Percentiles rank a stretch among this genome's conserved stretches.
These are phyloP conservation scores for Limnephilus auricula DNA, from an alignment of 2,888 invertebrate species.

Conservation along the genomic window DNA sequence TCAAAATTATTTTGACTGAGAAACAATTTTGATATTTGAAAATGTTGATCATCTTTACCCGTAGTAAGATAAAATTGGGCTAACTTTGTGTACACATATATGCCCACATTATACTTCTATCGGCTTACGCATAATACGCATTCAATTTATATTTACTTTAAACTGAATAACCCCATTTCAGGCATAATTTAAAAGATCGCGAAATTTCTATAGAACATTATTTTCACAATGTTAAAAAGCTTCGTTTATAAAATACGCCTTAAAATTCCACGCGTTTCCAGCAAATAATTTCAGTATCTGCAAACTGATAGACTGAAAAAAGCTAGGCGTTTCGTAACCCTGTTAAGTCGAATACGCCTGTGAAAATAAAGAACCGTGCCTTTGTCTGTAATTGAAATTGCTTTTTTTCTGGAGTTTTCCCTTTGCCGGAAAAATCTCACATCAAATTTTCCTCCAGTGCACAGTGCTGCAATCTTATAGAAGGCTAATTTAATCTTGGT, in stretches of 20 bases:
- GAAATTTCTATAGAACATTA: not conserved
- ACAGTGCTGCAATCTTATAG: too few relatives aligned
- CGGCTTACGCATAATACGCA: too few relatives aligned
- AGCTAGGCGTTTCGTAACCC: not conserved
- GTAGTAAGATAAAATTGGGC: too few relatives aligned
- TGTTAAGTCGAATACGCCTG: not conserved
- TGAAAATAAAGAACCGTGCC: constrained; percentile 2
- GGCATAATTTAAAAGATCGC: not conserved
- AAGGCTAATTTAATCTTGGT: too few relatives aligned
- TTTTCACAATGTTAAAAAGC: not conserved
- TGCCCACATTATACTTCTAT: too few relatives aligned
- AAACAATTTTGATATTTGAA: too few relatives aligned
- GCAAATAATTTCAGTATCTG: not conserved
- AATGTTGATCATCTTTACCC: too few relatives aligned
- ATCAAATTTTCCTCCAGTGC: not conserved
- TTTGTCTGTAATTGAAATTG: constrained; percentile 27
- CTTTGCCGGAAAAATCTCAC: constrained; percentile 31
- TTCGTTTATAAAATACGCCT: not conserved
- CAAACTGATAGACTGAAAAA: not conserved
- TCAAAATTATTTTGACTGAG: too few relatives aligned
- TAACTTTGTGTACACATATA: too few relatives aligned
- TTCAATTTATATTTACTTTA: not conserved
- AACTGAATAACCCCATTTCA: not conserved
- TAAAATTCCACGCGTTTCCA: not conserved
- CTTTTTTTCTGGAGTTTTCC: not conserved